Base-by-base conservation (phyloP, 2,113 vertebrate genomes). In the Andinoacara biseriatus region DNA sequence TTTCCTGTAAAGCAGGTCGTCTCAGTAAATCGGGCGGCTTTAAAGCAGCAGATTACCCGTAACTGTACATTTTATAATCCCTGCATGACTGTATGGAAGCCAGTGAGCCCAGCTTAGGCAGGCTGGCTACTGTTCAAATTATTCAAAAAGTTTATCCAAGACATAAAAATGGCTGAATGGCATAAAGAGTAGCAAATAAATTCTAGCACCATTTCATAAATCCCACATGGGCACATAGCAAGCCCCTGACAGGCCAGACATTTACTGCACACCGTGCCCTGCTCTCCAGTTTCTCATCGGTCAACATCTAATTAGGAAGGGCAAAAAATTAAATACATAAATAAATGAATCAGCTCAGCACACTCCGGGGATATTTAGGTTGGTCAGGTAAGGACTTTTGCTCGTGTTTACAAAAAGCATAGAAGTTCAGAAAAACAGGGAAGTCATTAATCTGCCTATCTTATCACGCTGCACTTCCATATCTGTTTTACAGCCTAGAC, bases 391-490 rank as follows among this genome's bases (percentile, higher is more conserved):
- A 31, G 22, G 26, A 62, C 7, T 31, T 72, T 2, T 69, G 24
- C 24, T 52, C 29, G 40, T 56, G 65, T 74, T 79, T n/a, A 56
- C 60, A 13, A 35, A 13, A 31, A 58, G 18, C 33, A n/a, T 20
- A 33, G 5, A 74, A 35, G 61, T n/a, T 80, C 24, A 63, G 43
- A 75, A 84, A 81, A 81, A 85, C 0, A 81, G 13, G 80, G 75
- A 91, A 85, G 90, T 88, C 14, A 83, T 91, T 89, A 84, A 91
- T 86, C 46, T 8, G 1, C 8, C 4, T 83, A 90, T 90, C 87
- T 92, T 90, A 92, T 94, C 91, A 11, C 33, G 58, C 29, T 54
- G 22, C 3, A 24, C 7, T 20, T 82, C 69, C 76, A 58, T 86
- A 86, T 92, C 87, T 40, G 57, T 80, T 14, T 33, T 76, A 43